Base-by-base conservation (phyloP, 2,888 invertebrate species). In the Plemyria rubiginata region DNA sequence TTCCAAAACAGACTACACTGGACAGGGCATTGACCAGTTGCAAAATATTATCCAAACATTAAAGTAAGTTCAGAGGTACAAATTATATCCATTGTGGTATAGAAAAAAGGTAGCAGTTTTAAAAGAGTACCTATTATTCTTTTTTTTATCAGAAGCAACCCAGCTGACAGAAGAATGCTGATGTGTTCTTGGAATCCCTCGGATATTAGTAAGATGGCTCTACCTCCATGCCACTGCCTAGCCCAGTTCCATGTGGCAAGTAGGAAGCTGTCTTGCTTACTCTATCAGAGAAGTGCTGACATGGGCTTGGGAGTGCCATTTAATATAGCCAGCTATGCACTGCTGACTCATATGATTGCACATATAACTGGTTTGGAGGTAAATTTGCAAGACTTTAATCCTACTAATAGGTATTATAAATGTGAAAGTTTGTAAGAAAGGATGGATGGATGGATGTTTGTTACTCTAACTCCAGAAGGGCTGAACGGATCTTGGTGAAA, bases 291-390 rank as follows among this genome's bases (percentile, higher is more conserved):
- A 70, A 99, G 99, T 75, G 99, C 98, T 7, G 99, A 99, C 83
- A 97, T 99, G 96, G 99, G 99, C 2, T 93, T 99, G 1, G 99
- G 99, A n/a, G 98, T 99, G 0, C 99, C 99, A 11, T 99, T 99
- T 86, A 99, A 99, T 87, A 98, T 99, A 74, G 99, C 99, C 53
- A 99, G 99, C 75, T 99, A 99, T 88, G 95, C 99, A 0, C 85
- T 99, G 32, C 93, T 99, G 3, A 99, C 98, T 2, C 96, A 96
- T 77, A 99, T 99, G 98, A 96, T 99, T 70, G 99, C 99, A 28
- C 97, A 99, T 80, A 95, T 99, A 16, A 98, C 98, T n/a, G 95
- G 95, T 50, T 92, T 99, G 49, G 96, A 98, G 94, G 97, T 96
- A n/a, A n/a, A n/a, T n/a, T n/a, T n/a, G n/a, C n/a, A n/a, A n/a